Evolutionary conservation across 2,888 invertebrate species (phyloP).

Genomic region (Drosophila borealis): DNA sequence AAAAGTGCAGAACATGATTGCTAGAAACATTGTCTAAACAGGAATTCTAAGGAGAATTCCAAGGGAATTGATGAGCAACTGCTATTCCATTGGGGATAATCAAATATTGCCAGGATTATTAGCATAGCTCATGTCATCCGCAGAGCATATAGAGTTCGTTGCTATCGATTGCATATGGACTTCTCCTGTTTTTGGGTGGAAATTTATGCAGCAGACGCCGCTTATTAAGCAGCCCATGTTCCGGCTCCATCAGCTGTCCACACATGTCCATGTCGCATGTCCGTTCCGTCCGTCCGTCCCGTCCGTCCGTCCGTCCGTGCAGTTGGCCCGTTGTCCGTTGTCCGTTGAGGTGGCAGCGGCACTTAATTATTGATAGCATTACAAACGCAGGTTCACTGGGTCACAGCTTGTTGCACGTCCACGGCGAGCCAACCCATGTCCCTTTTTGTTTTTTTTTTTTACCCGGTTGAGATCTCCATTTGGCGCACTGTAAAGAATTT

Average conservation of each 20-base stretch:
- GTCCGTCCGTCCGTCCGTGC: not conserved
- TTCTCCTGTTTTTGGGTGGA: slow-evolving; percentile 53
- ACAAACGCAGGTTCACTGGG: slow-evolving; percentile 71
- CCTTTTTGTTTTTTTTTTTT: slow-evolving; percentile 6
- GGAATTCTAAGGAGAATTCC: no score
- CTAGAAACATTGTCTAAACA: no score
- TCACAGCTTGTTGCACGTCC: slow-evolving; percentile 61
- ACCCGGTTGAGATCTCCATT: slow-evolving; percentile 50
- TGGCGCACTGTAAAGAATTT: slow-evolving; percentile 49
- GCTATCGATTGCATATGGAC: not conserved
- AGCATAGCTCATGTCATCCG: no score
- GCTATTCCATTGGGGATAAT: no score
- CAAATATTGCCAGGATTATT: no score
- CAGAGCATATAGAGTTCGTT: not conserved
- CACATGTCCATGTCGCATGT: not conserved
- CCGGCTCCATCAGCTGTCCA: slow-evolving; percentile 11
- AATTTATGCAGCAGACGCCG: slow-evolving; percentile 79
- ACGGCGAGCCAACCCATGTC: slow-evolving; percentile 3
- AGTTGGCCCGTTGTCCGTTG: slow-evolving; percentile 29
- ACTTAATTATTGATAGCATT: slow-evolving; percentile 80
- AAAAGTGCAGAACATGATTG: no score
- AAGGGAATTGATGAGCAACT: no score
- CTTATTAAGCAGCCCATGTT: slow-evolving; percentile 74
- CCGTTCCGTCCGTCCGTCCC: no score
- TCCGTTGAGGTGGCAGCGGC: slow-evolving; percentile 71